These are phyloP conservation scores for Sarcophaga variegata DNA, from an alignment of 2,888 invertebrate genomes.

Conservation along the genomic window DNA sequence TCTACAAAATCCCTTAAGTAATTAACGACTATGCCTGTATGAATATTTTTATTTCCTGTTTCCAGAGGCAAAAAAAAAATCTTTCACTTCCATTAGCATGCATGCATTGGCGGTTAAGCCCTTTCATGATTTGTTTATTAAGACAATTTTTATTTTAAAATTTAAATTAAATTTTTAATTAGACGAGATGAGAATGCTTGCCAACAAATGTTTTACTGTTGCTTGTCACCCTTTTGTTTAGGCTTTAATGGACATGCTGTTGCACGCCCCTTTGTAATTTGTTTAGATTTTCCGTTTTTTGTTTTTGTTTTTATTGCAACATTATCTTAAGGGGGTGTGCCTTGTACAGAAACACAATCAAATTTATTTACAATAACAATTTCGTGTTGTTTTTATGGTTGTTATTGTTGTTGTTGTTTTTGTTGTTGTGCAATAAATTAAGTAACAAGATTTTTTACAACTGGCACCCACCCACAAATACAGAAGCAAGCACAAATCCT, in stretches of 20 bases:
- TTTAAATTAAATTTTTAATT: constrained; percentile 50
- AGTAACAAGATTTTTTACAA: constrained; percentile 53
- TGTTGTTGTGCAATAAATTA: constrained; percentile 57
- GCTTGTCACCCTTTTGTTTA: constrained; percentile 42
- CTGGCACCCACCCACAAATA: constrained; percentile 13
- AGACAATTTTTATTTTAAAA: constrained; percentile 3
- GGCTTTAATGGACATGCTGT: neutral
- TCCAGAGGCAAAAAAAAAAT: no score
- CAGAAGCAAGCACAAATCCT: constrained; percentile 7
- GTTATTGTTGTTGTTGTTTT: constrained; percentile 35
- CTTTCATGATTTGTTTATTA: neutral
- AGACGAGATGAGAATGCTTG: constrained; percentile 25
- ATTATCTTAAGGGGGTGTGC: constrained; percentile 41
- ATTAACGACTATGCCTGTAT: no score
- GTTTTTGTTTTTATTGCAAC: neutral
- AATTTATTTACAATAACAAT: constrained; percentile 55
- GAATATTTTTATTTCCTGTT: no score
- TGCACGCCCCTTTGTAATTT: constrained; percentile 51
- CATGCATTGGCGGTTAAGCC: neutral
- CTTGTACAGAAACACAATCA: constrained; percentile 5
- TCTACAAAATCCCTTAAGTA: no score
- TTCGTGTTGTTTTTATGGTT: constrained; percentile 18
- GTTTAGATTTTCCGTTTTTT: neutral
- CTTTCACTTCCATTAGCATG: no score
- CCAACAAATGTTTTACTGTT: neutral